Evolutionary conservation across 1,140 invertebrate species (phyloP), one percentile per base, ranked within the genome.

Genomic region (Nephila pilipes): DNA sequence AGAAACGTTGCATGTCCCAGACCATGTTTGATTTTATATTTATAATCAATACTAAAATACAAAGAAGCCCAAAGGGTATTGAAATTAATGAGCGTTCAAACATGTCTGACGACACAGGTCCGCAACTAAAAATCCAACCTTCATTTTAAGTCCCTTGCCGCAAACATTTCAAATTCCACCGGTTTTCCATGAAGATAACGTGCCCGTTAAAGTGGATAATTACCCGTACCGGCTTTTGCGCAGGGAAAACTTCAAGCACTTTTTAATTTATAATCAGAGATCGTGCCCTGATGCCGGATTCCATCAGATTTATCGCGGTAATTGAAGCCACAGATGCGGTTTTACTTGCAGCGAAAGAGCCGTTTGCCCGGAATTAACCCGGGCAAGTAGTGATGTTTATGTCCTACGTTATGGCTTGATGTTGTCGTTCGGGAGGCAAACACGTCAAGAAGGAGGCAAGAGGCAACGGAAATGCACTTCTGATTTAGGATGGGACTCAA

Each of bases 191-290:
- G 46, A 89, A 89, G 87, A 89, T 89, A 89, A 89, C 38, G 29
- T 25, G n/a, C 16, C 54, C 69, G 38, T 89, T 89, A 89, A 89
- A 89, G 25, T 22, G 65, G 38, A 57, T 80, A 89, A 89, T 89
- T 89, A 58, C 38, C n/a, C 2, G n/a, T 32, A 65, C 60, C 55
- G 55, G 83, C 36, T 75, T 88, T 10, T 55, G 29, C 36, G 22
- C 3, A 32, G 60, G 65, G 54, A 16, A 89, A 89, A 79, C n/a
- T 79, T 55, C 54, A 79, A 79, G 87, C 46, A 29, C 87, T 58
- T 89, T 89, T 89, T 80, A 89, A 89, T 89, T 89, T 89, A 80
- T 89, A 89, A 79, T 89, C 69, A 79, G 46, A 79, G 87, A 89
- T 79, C 69, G 36, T 60, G 38, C 46, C 69, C n/a, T 20, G 54